Conservation (phyloP, 2,797 vertebrate genomes). For the Todus mexicanus region DNA sequence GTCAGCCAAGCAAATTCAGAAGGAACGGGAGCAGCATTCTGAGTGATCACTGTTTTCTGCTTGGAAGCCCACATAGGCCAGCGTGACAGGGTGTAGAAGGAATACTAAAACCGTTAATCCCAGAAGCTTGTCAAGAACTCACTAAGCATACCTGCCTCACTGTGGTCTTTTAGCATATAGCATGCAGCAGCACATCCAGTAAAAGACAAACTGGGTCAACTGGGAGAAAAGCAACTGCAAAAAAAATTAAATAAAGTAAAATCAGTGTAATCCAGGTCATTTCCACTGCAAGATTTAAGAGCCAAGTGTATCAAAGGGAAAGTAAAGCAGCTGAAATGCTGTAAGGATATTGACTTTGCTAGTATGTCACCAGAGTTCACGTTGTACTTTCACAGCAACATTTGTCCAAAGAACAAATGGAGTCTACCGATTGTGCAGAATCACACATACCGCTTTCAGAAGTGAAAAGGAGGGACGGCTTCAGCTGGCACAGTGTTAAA, state of each 20-base stretch:
- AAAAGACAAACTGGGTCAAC: conserved; percentile 10
- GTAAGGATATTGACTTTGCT: neutral
- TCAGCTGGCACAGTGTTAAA: neutral
- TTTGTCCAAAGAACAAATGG: neutral
- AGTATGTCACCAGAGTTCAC: neutral
- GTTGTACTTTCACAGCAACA: neutral
- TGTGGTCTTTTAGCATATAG: neutral
- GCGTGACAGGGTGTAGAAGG: neutral
- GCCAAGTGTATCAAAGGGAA: neutral
- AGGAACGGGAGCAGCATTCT: conserved; percentile 14
- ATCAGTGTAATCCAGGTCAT: rapidly evolving
- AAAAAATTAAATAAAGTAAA: neutral
- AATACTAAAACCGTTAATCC: conserved; percentile 63
- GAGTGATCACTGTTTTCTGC: conserved; percentile 29
- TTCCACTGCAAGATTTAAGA: neutral
- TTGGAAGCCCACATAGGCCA: neutral
- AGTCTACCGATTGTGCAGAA: neutral
- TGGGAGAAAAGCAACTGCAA: neutral
- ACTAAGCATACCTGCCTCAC: conserved; percentile 19
- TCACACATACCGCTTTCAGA: neutral
- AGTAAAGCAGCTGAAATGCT: neutral
- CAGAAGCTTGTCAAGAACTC: neutral
- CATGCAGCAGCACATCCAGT: neutral
- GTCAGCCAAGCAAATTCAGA: conserved; percentile 9
- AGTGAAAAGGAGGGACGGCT: neutral